Percentiles rank a stretch among this genome's conserved stretches.
Evolutionary conservation across 53 echinoderm and acorn worm species (phyloP).

Genomic region (Zoroaster sp.): DNA sequence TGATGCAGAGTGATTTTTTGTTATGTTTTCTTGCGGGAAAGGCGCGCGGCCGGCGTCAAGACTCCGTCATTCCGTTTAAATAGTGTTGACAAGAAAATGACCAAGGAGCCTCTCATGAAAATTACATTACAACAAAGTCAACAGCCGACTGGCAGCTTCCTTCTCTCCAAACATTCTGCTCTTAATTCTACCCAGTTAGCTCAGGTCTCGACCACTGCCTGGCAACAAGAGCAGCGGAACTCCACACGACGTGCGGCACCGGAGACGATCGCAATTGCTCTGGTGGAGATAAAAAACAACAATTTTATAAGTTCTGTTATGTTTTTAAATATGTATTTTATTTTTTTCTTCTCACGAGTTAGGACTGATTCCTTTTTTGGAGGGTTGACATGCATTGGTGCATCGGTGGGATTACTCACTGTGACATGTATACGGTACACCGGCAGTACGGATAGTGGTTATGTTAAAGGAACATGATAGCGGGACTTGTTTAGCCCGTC

Average conservation of each 20-base stretch:
- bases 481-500: background rate
- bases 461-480: background rate
- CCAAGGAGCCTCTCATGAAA: constrained; percentile 52
- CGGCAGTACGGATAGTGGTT: background rate
- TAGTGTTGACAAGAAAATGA: constrained; percentile 55
- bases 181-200: constrained; percentile 14
- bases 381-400: background rate
- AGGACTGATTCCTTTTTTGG: background rate
- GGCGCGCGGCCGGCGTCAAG: background rate
- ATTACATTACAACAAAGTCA: constrained; percentile 56
- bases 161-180: constrained; percentile 21
- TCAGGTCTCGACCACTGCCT: constrained; percentile 7
- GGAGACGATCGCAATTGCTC: constrained; percentile 7
- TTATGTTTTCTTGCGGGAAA: background rate
- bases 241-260: background rate
- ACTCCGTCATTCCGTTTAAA: constrained; percentile 31
- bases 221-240: constrained; percentile 8
- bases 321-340: background rate
- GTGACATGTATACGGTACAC: background rate
- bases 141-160: constrained; percentile 23
- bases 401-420: background rate
- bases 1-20: background rate
- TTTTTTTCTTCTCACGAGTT: background rate
- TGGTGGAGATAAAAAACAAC: background rate
- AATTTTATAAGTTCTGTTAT: background rate